Conservation (phyloP, 1,140 invertebrate species). For the Drosophila funebris region DNA sequence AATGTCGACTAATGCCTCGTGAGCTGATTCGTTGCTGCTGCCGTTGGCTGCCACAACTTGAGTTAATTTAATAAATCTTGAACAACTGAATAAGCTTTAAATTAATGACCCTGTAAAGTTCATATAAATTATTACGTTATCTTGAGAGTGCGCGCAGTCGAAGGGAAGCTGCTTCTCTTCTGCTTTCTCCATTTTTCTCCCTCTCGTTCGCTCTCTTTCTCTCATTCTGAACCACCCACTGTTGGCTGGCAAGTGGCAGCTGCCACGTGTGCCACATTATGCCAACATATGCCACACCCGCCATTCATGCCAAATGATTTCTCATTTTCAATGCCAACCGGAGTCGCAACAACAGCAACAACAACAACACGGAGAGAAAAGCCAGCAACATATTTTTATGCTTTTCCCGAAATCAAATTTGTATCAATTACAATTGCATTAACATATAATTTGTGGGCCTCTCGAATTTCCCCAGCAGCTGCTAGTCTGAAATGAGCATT, state of each 20-base stretch:
- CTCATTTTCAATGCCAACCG: slow-evolving; percentile 69
- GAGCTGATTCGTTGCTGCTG: slow-evolving; percentile 9
- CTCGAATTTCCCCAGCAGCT: slow-evolving; percentile 65
- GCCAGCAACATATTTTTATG: slow-evolving; percentile 60
- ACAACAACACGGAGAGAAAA: background rate
- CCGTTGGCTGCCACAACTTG: slow-evolving; percentile 70
- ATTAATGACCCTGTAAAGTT: slow-evolving; percentile 83
- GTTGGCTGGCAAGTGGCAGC: slow-evolving; percentile 45
- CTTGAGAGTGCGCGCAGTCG: slow-evolving; percentile 39
- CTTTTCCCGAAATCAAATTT: slow-evolving; percentile 74
- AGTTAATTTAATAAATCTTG: slow-evolving; percentile 84
- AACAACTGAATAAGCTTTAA: slow-evolving; percentile 84
- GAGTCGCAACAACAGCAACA: slow-evolving; percentile 30
- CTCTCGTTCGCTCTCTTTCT: background rate
- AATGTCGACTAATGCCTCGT: background rate
- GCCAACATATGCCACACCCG: slow-evolving; percentile 48
- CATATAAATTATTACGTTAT: slow-evolving; percentile 82
- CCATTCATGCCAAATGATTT: slow-evolving; percentile 62
- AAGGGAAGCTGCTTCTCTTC: slow-evolving; percentile 3
- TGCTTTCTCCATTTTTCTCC: background rate
- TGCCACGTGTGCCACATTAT: slow-evolving; percentile 63
- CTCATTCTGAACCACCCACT: background rate
- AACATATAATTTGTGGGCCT: slow-evolving; percentile 76
- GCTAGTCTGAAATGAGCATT: slow-evolving; percentile 44
- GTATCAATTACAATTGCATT: slow-evolving; percentile 83